These are phyloP conservation scores for Mayetiola destructor DNA, from an alignment of 2,888 invertebrate genomes.

Conservation along the genomic window DNA sequence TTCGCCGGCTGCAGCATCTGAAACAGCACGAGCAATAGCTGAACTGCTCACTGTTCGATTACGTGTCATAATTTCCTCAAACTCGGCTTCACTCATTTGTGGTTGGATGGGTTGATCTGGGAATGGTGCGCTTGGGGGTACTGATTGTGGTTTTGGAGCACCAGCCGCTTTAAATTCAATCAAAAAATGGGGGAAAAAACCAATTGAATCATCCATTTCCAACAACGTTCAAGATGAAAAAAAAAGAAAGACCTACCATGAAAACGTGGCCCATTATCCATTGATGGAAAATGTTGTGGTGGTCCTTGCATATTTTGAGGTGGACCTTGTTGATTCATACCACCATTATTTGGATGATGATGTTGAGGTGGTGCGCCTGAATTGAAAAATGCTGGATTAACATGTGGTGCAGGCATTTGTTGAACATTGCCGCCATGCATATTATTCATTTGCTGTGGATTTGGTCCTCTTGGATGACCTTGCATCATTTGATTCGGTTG, in stretches of 20 bases:
- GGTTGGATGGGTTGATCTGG: conserved; percentile 40
- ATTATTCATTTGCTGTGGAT: conserved; percentile 29
- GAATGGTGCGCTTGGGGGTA: conserved; percentile 23
- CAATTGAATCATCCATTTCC: background rate
- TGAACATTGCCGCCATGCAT: conserved; percentile 20
- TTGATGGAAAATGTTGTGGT: conserved; percentile 53
- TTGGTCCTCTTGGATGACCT: conserved; percentile 48
- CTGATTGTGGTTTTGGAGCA: conserved; percentile 37
- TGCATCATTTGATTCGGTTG: conserved; percentile 36
- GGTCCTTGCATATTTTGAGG: conserved; percentile 32
- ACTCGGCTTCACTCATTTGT: conserved; percentile 79
- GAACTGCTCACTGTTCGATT: conserved; percentile 96
- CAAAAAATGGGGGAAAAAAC: background rate
- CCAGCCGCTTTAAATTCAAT: conserved; percentile 41
- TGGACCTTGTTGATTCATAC: conserved; percentile 31
- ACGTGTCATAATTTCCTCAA: conserved; percentile 94
- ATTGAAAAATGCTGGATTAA: conserved; percentile 90
- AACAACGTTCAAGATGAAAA: background rate
- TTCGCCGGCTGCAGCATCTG: conserved; percentile 94
- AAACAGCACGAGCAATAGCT: conserved; percentile 92
- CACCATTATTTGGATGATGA: conserved; percentile 25
- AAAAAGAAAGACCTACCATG: background rate
- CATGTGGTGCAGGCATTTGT: conserved; percentile 72
- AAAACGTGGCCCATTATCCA: conserved; percentile 45
- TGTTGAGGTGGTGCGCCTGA: conserved; percentile 28